Evolutionary conservation across 2,888 invertebrate species (phyloP).

Genomic region (Himalopsyche japonica): DNA sequence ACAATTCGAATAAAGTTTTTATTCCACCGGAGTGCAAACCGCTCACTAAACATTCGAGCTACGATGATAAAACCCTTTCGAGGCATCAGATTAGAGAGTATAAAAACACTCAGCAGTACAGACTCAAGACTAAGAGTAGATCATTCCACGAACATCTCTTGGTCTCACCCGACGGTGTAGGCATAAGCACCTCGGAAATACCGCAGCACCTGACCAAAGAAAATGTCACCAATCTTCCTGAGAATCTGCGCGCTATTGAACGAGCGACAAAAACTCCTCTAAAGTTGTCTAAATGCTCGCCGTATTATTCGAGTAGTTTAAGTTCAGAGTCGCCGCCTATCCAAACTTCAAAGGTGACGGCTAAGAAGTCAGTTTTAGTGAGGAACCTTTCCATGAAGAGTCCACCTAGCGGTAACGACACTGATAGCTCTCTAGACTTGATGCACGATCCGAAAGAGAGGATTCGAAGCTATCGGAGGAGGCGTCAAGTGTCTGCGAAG

Average conservation of each 20-base stretch:
- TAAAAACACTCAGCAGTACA: constrained; percentile 60
- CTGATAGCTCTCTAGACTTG: constrained; percentile 70
- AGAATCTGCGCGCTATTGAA: constrained; percentile 32
- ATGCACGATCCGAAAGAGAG: constrained; percentile 70
- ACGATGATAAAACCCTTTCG: constrained; percentile 66
- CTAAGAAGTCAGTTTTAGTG: constrained; percentile 65
- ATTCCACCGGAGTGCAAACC: constrained; percentile 62
- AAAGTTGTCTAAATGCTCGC: constrained; percentile 69
- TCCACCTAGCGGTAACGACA: constrained; percentile 75
- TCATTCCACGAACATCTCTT: constrained; percentile 68
- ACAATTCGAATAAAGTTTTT: constrained; percentile 51
- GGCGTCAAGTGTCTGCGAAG: constrained; percentile 64
- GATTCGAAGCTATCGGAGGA: constrained; percentile 69
- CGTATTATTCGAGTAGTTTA: constrained; percentile 75
- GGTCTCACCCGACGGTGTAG: constrained; percentile 58
- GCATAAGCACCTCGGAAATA: constrained; percentile 61
- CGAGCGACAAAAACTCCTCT: constrained; percentile 46
- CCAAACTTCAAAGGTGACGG: constrained; percentile 66
- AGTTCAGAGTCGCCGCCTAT: constrained; percentile 76
- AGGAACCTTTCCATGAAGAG: constrained; percentile 67
- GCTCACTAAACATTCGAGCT: constrained; percentile 66
- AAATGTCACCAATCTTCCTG: constrained; percentile 55
- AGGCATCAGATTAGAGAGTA: constrained; percentile 68
- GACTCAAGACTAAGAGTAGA: constrained; percentile 64
- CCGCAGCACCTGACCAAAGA: constrained; percentile 52